phyloP scores from a whole-genome alignment of 2,113 vertebrate genomes.

The Pampusana beccarii region DNA sequence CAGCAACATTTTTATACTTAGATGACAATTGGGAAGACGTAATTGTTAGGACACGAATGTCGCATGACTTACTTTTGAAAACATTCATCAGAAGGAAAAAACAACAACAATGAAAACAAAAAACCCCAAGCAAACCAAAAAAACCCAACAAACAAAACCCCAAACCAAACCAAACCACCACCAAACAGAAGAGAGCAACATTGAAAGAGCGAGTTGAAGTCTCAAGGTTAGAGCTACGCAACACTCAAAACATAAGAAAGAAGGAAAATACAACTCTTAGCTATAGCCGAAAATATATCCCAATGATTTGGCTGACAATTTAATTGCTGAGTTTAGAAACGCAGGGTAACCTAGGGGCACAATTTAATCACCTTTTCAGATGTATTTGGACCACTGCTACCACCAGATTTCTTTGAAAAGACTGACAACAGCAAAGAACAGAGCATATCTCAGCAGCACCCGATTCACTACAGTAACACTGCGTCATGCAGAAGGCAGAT shows the following conservation, averaged over 20 bases:
- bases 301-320: constrained; percentile 44
- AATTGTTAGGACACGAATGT: constrained; percentile 25
- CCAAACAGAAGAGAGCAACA: not conserved
- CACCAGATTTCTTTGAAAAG: not conserved
- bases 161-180: too few relatives aligned
- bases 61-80: constrained; percentile 26
- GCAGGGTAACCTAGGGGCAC: not conserved
- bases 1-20: not conserved
- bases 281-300: constrained; percentile 4
- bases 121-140: too few relatives aligned
- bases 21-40: constrained; percentile 39
- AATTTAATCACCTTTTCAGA: not conserved
- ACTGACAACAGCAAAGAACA: not conserved
- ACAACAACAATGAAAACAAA: not conserved
- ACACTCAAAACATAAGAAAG: constrained; percentile 10
- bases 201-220: not conserved
- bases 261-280: constrained; percentile 6
- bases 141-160: too few relatives aligned
- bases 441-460: not conserved
- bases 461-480: not conserved
- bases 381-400: not conserved
- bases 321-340: constrained; percentile 54
- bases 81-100: not conserved
- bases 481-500: not conserved
- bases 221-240: constrained; percentile 43